Evolutionary conservation across 2,888 invertebrate species (phyloP), one percentile per base, ranked within the genome.

Genomic region (Drosophila infuscata): DNA sequence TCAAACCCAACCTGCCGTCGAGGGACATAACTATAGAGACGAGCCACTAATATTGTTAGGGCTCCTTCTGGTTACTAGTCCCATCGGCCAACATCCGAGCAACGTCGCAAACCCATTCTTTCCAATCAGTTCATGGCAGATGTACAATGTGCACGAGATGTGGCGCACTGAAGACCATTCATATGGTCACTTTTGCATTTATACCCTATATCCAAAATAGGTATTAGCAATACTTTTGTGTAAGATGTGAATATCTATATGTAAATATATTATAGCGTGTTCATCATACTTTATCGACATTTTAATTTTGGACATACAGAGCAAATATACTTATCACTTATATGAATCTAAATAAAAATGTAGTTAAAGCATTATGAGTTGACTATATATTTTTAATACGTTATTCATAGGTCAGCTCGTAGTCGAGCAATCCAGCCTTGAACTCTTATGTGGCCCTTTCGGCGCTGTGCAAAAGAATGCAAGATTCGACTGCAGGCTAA

Each of bases 121-220:
- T 30, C 63, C 66, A 81, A 81, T 69, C 81, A 72, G 62, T 52
- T 72, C 49, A 57, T 35, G 64, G 64, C 71, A 79, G 71, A 83
- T 76, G 84, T 76, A 64, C 70, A 54, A 57, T 60, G 64, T 68
- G 41, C 36, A 58, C 52, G 60, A 56, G 41, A 46, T 58, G 48
- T 61, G 59, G 56, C 58, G 58, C 70, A 52, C 53, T 53, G 60
- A 77, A 74, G 49, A 64, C 65, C 57, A 74, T 76, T 75, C 70
- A 70, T 78, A 78, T 74, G 73, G 76, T 79, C 75, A 83, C 81
- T 88, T 87, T 74, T 74, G 74, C 66, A 33, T 54, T 66, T 52
- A 58, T 61, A 76, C 76, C 76, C 61, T 59, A 5, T 29, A 46
- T 1, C 4, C 20, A 9, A 35, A 54, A 1, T 12, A 25, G 3